Evolutionary conservation across 2,113 vertebrate genomes (phyloP).

Genomic region (Caracal caracal): DNA sequence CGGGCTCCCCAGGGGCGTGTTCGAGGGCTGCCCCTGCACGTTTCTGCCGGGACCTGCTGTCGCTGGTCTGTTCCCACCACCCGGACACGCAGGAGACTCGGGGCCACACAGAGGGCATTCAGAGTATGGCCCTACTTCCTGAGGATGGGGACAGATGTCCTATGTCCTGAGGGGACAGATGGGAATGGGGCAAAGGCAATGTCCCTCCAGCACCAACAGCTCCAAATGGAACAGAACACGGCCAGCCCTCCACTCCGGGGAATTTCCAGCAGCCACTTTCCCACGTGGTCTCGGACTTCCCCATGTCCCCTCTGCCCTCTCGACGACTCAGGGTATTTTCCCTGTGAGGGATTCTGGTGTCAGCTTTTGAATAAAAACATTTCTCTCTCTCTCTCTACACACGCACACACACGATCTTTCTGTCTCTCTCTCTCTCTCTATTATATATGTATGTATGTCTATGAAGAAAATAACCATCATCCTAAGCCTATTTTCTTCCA

Average conservation of each 20-base stretch:
- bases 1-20: accelerated
- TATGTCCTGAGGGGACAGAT: background rate
- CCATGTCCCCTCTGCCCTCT: background rate
- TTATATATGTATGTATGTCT: background rate
- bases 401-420: background rate
- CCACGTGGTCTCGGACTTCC: background rate
- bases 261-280: background rate
- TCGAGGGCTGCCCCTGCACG: background rate
- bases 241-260: background rate
- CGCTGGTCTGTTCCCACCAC: background rate
- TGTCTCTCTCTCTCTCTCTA: background rate
- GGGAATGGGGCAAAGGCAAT: accelerated
- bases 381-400: background rate
- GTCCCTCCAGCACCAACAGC: accelerated
- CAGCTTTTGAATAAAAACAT: background rate
- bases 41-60: background rate
- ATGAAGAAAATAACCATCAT: background rate
- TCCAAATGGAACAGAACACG: background rate
- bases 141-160: background rate
- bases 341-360: background rate
- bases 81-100: accelerated
- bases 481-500: background rate
- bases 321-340: background rate
- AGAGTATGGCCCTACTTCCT: background rate
- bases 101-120: too few relatives aligned